Percentiles rank a stretch among this genome's conserved stretches.
These are phyloP conservation scores for Torymus aiolomorphi DNA, from an alignment of 2,888 invertebrate genomes.

Conservation along the genomic window DNA sequence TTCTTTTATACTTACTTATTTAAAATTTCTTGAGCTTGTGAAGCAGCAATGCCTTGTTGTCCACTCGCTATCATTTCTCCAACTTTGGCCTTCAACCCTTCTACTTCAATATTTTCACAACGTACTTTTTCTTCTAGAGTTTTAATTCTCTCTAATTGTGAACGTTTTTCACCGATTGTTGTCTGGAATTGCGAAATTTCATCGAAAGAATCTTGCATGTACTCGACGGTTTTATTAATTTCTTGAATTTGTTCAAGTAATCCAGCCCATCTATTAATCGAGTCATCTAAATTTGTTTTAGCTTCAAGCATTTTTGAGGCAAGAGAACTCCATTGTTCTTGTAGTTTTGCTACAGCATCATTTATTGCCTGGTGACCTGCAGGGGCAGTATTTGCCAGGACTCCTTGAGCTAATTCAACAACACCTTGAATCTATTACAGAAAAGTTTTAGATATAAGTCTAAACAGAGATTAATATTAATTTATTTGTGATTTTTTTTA, in stretches of 20 bases:
- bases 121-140: constrained; percentile 91
- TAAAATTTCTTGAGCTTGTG: constrained; percentile 90
- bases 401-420: constrained; percentile 93
- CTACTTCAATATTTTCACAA: constrained; percentile 93
- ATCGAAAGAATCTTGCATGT: constrained; percentile 84
- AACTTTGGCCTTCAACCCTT: constrained; percentile 88
- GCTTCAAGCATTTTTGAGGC: constrained; percentile 93
- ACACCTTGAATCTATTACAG: constrained; percentile 80
- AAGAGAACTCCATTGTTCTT: constrained; percentile 93
- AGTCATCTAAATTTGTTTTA: constrained; percentile 90
- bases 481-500: neutral
- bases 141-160: constrained; percentile 90
- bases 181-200: constrained; percentile 87
- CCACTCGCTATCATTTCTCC: constrained; percentile 91
- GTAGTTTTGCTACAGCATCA: constrained; percentile 86
- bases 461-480: constrained; percentile 9
- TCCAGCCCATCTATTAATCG: constrained; percentile 93
- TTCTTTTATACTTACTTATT: constrained; percentile 75
- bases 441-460: constrained; percentile 5
- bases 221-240: constrained; percentile 87
- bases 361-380: constrained; percentile 92
- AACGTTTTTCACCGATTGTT: constrained; percentile 90
- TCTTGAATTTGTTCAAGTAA: constrained; percentile 92
- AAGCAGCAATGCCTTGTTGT: constrained; percentile 88
- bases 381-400: constrained; percentile 93